A percentile compares a stretch with the other conserved stretches of the same genome.
Conservation (phyloP, 2,113 vertebrate genomes). For the Chloropsis hardwickii region DNA sequence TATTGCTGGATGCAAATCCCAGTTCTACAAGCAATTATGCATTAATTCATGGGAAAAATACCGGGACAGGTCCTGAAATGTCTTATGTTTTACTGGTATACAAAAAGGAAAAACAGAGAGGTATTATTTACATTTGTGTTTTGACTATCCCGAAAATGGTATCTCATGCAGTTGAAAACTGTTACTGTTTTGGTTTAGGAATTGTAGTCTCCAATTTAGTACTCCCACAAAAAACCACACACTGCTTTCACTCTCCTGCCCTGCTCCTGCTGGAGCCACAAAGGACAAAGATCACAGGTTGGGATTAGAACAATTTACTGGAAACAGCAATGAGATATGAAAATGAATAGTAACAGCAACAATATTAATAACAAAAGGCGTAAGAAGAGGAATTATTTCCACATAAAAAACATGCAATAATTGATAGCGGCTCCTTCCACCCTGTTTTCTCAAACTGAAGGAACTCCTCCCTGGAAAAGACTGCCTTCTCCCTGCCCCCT, state of each 20-base stretch:
- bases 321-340: neutral
- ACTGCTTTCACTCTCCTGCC: neutral
- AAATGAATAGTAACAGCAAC: neutral
- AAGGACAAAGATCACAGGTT: neutral
- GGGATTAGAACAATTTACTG: neutral
- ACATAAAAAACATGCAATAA: neutral
- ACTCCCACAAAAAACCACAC: neutral
- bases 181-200: neutral
- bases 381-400: neutral
- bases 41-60: neutral
- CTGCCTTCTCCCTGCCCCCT: no score
- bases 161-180: neutral
- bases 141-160: neutral
- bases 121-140: neutral
- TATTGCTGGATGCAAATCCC: neutral
- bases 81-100: neutral
- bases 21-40: neutral
- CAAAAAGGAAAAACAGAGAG: neutral
- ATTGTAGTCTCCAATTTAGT: neutral
- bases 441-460: rapidly evolving
- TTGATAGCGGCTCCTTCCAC: rapidly evolving
- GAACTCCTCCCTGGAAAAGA: neutral
- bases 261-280: neutral
- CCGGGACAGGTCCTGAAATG: neutral
- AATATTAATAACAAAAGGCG: neutral